Evolutionary conservation across 37 sponge, comb jelly and placozoan species (phyloP).

Genomic region (Agelas oroides): DNA sequence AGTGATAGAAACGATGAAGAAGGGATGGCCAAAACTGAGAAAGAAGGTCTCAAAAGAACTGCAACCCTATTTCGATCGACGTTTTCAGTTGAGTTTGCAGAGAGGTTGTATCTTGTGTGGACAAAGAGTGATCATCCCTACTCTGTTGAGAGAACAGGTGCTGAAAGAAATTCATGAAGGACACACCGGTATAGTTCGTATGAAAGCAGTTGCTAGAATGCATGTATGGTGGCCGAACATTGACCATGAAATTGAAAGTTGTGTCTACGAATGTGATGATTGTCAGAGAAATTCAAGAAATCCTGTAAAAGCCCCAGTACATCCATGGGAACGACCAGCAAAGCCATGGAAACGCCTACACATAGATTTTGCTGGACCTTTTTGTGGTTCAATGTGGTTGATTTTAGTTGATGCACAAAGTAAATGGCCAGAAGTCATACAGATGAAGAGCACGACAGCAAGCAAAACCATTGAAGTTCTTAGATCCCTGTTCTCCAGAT

Average conservation of each 20-base stretch:
- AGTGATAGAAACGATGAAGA: constrained; percentile 12
- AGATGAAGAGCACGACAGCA: no score
- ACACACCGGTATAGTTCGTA: constrained; percentile 42
- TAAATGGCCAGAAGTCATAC: no score
- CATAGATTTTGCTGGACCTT: constrained; percentile 55
- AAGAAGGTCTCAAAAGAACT: background rate
- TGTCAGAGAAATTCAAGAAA: background rate
- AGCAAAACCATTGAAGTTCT: no score
- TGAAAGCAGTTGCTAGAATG: constrained; percentile 32
- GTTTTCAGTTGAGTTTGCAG: constrained; percentile 17
- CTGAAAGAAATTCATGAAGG: constrained; percentile 34
- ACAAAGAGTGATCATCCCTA: constrained; percentile 21
- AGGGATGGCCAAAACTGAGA: constrained; percentile 37
- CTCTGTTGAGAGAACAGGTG: background rate
- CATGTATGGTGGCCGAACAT: constrained; percentile 39
- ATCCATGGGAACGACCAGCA: constrained; percentile 29
- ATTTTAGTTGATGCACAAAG: no score
- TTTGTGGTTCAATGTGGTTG: no score
- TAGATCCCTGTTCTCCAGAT: no score
- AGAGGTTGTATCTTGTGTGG: constrained; percentile 40
- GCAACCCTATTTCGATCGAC: constrained; percentile 3
- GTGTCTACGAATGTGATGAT: constrained; percentile 10
- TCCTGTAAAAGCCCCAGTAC: background rate
- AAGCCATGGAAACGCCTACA: constrained; percentile 42
- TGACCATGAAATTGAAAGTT: constrained; percentile 23